phyloP scores from a whole-genome alignment of 2,113 vertebrate genomes.

The Motacilla tschutschensis region DNA sequence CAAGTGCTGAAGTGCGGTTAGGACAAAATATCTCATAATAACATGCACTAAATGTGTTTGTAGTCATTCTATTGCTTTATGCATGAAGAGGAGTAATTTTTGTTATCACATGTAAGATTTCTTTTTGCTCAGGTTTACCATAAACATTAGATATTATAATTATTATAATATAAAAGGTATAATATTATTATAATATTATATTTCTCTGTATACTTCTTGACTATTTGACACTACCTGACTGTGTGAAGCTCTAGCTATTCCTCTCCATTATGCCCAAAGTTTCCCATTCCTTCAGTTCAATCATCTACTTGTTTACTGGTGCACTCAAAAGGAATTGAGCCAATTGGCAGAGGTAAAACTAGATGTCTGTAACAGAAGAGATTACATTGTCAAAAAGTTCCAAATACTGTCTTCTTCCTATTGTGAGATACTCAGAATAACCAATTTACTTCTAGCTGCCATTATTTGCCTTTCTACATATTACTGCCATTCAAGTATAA shows the following conservation, averaged over 20 bases:
- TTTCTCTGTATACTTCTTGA: background rate
- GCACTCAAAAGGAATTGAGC: background rate
- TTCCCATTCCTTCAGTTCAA: background rate
- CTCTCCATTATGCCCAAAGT: background rate
- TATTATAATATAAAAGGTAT: background rate
- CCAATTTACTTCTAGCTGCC: background rate
- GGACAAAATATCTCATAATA: background rate
- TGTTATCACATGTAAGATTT: background rate
- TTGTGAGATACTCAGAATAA: background rate
- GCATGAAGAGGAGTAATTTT: background rate
- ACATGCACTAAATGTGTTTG: background rate
- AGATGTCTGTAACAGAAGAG: background rate
- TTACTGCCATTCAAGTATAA: background rate
- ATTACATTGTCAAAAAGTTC: background rate
- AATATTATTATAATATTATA: background rate
- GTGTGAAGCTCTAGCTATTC: background rate
- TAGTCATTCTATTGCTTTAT: background rate
- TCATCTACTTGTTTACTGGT: background rate
- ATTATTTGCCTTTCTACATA: background rate
- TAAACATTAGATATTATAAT: background rate
- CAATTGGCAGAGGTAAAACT: background rate
- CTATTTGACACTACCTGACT: background rate
- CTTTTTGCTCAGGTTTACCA: background rate
- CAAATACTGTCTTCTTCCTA: background rate
- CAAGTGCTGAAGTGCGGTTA: background rate